Percentiles rank a stretch among this genome's conserved stretches.
These are phyloP conservation scores for Rotaria sp. DNA, from an alignment of 2,888 invertebrate species.

Conservation along the genomic window DNA sequence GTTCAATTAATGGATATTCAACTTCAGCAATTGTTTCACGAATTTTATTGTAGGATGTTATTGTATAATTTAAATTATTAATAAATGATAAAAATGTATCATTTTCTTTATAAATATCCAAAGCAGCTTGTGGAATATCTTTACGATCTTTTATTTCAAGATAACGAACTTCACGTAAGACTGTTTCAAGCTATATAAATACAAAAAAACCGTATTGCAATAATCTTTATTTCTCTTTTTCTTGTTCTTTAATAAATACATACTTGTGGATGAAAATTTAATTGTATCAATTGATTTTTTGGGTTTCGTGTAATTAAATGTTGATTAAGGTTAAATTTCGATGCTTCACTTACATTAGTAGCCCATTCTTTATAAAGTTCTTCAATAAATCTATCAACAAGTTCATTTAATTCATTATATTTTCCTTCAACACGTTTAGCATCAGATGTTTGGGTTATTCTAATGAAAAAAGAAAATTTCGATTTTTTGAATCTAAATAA, in stretches of 20 bases:
- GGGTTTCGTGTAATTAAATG: slow-evolving; percentile 63
- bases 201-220: not conserved
- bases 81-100: slow-evolving; percentile 73
- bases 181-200: slow-evolving; percentile 64
- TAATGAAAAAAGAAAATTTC: not conserved
- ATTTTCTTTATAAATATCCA: slow-evolving; percentile 69
- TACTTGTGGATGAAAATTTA: slow-evolving; percentile 76
- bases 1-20: slow-evolving; percentile 75
- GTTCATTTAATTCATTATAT: slow-evolving; percentile 67
- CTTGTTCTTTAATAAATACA: slow-evolving; percentile 35
- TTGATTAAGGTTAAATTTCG: slow-evolving; percentile 69
- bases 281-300: slow-evolving; percentile 63
- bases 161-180: slow-evolving; percentile 81
- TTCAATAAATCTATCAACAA: slow-evolving; percentile 67
- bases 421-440: slow-evolving; percentile 66
- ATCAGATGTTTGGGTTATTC: slow-evolving; percentile 50
- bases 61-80: slow-evolving; percentile 53
- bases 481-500: too few species aligned
- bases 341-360: slow-evolving; percentile 65
- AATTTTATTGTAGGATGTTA: slow-evolving; percentile 73
- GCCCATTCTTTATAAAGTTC: slow-evolving; percentile 73
- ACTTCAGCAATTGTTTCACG: slow-evolving; percentile 72
- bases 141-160: slow-evolving; percentile 67
- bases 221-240: too few species aligned
- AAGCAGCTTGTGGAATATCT: slow-evolving; percentile 66